A percentile compares a stretch with the other conserved stretches of the same genome.
phyloP scores from a whole-genome alignment of 2,113 vertebrate genomes.

The Podiceps cristatus region DNA sequence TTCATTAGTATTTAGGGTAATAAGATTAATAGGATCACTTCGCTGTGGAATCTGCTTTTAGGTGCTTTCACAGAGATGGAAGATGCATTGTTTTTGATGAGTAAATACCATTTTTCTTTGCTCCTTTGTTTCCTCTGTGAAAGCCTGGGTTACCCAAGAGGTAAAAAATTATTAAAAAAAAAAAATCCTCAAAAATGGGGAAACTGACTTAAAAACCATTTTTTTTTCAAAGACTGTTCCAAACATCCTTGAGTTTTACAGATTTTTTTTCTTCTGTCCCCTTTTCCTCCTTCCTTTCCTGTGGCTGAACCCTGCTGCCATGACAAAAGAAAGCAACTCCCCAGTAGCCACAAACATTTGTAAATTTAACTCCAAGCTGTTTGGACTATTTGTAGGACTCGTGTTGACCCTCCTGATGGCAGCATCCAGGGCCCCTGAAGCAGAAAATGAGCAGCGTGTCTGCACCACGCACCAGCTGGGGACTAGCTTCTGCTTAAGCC shows the following conservation, averaged over 20 bases:
- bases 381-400: neutral
- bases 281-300: neutral
- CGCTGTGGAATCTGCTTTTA: neutral
- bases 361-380: slow-evolving; percentile 18
- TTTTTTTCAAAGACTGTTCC: neutral
- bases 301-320: neutral
- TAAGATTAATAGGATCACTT: neutral
- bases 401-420: neutral
- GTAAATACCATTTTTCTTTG: neutral
- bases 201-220: neutral
- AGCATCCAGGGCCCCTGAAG: neutral
- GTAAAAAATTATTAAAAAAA: neutral
- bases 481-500: neutral
- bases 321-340: neutral
- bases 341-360: neutral
- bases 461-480: slow-evolving; percentile 39
- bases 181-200: neutral
- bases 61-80: neutral
- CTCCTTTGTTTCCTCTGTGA: neutral
- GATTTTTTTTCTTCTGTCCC: neutral
- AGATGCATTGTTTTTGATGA: neutral
- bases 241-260: neutral
- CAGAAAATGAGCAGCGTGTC: neutral
- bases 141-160: neutral
- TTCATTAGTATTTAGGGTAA: neutral